Percentiles rank a stretch among this genome's conserved stretches.
phyloP scores from a whole-genome alignment of 2,113 vertebrate species.

The Suricata suricatta region DNA sequence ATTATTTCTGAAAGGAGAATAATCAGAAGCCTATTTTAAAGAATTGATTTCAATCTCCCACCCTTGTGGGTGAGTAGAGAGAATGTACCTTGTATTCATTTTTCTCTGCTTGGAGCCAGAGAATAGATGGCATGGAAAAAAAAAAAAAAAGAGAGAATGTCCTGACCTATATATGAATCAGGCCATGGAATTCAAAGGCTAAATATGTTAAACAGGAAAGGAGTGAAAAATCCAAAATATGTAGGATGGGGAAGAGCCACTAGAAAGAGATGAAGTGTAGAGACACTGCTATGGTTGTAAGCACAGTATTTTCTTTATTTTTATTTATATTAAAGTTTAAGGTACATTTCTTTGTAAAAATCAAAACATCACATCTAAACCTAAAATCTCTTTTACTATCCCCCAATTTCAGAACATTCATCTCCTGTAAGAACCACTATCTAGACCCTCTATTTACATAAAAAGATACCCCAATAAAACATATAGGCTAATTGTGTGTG shows the following conservation, averaged over 20 bases:
- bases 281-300: neutral
- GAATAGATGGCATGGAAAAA: neutral
- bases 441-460: neutral
- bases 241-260: neutral
- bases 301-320: neutral
- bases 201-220: neutral
- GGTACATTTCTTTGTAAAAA: neutral
- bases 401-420: neutral
- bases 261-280: neutral
- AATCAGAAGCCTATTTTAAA: neutral
- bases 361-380: neutral
- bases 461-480: neutral
- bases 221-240: neutral
- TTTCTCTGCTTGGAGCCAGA: constrained; percentile 14
- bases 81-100: neutral
- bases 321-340: neutral
- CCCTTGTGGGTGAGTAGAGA: neutral
- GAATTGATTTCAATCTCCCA: neutral
- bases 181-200: neutral
- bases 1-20: neutral
- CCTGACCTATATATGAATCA: neutral
- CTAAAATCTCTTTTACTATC: neutral
- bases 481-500: neutral
- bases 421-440: neutral
- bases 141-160: neutral